Evolutionary conservation across 2,888 invertebrate species (phyloP), one percentile per base, ranked within the genome.

Genomic region (Mimas tiliae): DNA sequence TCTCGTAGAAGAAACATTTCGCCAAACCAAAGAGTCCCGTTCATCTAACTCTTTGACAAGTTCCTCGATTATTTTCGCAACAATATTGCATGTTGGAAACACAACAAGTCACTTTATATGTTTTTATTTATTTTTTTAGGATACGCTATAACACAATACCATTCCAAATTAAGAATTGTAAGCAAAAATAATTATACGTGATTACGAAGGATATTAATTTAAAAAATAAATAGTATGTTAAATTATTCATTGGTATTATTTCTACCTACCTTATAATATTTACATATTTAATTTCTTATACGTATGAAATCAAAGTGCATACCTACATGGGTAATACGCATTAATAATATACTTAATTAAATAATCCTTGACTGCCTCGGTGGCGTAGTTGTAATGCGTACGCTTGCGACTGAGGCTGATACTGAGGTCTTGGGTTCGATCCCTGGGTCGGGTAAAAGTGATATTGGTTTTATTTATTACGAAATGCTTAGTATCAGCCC

Each of bases 161-260:
- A 93, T 93, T 93, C 93, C 93, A 93, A 93, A 92, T 90, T 93
- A 90, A 90, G 83, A 89, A 88, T 84, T 90, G 87, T 92, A 91
- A 91, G 90, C 86, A 86, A 88, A 82, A 87, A 84, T 88, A 84
- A 89, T 87, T 84, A 87, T 81, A 86, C 83, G 84, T 88, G 87
- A 90, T 90, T 89, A 89, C 81, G 85, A 85, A 88, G 81, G 87
- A 86, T 88, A 89, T 88, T 88, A 90, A 84, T 87, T 87, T 84
- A 88, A 88, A 87, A 84, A 88, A 88, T 85, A 86, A 91, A 88
- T 85, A 66, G 48, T 66, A 66, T 66, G 66, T 66, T 66, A 66
- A 66, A 53, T 38, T 34, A 66, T 63, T 66, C 6, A 19, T 53
- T 63, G 1, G 66, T 66, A 58, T 66, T 52, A 63, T 63, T 66